Evolutionary conservation across 2,888 invertebrate species (phyloP), one percentile per base, ranked within the genome.

Genomic region (Ormyrus nitidulus): DNA sequence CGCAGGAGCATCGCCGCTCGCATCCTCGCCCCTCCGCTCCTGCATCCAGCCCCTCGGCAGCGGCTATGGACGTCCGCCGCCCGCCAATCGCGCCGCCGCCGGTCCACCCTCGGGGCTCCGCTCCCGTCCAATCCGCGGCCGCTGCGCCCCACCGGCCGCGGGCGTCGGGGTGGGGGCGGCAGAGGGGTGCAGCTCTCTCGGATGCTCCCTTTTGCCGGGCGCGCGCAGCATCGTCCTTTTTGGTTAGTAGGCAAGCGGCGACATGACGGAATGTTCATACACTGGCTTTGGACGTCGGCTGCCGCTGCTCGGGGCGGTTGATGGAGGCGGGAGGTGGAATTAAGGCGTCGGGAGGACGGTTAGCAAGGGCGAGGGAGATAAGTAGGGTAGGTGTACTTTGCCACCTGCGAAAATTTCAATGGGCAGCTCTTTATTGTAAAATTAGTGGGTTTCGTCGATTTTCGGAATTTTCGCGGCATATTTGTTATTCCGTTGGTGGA

Each of bases 101-200:
- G 59, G 7, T 77, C 69, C 69, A 70, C 69, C 76, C 77, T 44
- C 65, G 34, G 34, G 34, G 34, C 34, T 34, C 34, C 34, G 34
- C 34, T 34, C 34, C 34, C 34, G 34, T 4, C 34, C 34, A 34
- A 34, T 34, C 34, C 3, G 49, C 10, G 34, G 7, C 10, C 7
- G 5, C 11, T 6, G 13, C 1, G 0, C 5, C 61, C 53, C 51
- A 44, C 61, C 59, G 10, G n/a, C 4, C 34, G 11, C 4, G 58
- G 19, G 9, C 13, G 6, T 11, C 0, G n/a, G 10, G 34, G 4
- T 1, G 13, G 10, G 49, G 48, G 54, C 34, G 19, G 9, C 10
- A 66, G 34, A 34, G 34, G 51, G 49, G 66, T 10, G 48, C 1
- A 13, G 59, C 44, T 6, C 49, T 61, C 51, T 5, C 19, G 46